Base-by-base conservation (phyloP, 2,113 vertebrate species). In the Gadus chalcogrammus region DNA sequence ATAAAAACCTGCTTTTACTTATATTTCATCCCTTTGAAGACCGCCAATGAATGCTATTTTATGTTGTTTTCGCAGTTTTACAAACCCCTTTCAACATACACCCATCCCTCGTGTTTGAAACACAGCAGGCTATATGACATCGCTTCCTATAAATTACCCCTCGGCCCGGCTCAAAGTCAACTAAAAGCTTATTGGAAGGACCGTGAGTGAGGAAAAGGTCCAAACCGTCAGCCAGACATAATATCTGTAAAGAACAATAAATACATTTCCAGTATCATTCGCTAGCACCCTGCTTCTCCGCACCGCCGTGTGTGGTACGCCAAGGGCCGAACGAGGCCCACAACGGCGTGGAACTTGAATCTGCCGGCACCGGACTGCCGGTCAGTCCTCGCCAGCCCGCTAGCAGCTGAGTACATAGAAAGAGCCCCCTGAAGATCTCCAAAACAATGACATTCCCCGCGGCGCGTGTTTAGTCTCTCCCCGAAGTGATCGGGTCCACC, bases 381-480 rank as follows among this genome's bases (percentile, higher is more conserved):
- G 1, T 69, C 66, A 70, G 42, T 48, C 42, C 42, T 48, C 42
- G 79, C 67, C 68, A 85, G 89, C 16, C 13, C 15, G 15, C 87
- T 85, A 93, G 91, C 94, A 95, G 95, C 95, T 97, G 94, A 95
- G 93, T 93, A 95, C 94, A 95, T 96, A 95, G 92, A 81, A 92
- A 88, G 83, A 88, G 88, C n/a, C 91, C 85, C 15, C 90, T 28
- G 93, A 94, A 92, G 91, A 93, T 94, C 94, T 94, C 89, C 94
- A 93, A 96, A 98, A 96, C 95, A 97, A 89, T 90, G 86, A 90
- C 94, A 94, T 94, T 94, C 93, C 94, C 94, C 87, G 92, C 92
- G 73, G 93, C 88, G 91, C 92, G 93, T 98, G 95, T 98, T 98
- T 97, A 96, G 95, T 96, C 96, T 98, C 93, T 92, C 79, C 86